These are phyloP conservation scores for Helarctos malayanus DNA, from an alignment of 2,797 vertebrate genomes.

Conservation along the genomic window DNA sequence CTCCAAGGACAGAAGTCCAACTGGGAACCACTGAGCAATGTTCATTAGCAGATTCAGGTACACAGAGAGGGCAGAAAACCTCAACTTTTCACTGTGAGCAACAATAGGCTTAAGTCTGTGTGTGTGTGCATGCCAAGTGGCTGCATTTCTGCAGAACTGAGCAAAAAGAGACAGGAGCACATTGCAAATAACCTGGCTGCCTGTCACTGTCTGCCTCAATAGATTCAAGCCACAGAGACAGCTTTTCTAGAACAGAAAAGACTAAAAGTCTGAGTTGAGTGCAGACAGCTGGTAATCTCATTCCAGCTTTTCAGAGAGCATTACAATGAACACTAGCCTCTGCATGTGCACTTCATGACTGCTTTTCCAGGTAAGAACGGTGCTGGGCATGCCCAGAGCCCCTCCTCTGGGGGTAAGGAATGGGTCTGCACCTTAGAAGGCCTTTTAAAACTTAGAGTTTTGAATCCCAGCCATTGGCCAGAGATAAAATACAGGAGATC, in stretches of 20 bases:
- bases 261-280: not conserved
- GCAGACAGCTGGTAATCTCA: not conserved
- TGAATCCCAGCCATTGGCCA: not conserved
- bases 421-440: not conserved
- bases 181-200: not conserved
- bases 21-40: not conserved
- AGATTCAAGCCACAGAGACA: not conserved
- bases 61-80: not conserved
- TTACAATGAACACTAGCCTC: not conserved
- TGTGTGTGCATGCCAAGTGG: not conserved
- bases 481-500: not conserved
- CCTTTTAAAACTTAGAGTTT: not conserved
- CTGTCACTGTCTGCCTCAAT: not conserved
- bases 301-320: not conserved
- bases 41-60: not conserved
- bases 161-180: not conserved
- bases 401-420: not conserved
- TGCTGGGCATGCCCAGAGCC: not conserved
- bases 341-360: not conserved
- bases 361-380: not conserved
- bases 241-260: not conserved
- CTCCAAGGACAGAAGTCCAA: not conserved
- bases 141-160: not conserved
- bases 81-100: not conserved
- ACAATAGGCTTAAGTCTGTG: not conserved